A percentile compares a stretch with the other conserved stretches of the same genome.
These are phyloP conservation scores for Trichacis sp. DNA, from an alignment of 2,888 invertebrate genomes.

Conservation along the genomic window DNA sequence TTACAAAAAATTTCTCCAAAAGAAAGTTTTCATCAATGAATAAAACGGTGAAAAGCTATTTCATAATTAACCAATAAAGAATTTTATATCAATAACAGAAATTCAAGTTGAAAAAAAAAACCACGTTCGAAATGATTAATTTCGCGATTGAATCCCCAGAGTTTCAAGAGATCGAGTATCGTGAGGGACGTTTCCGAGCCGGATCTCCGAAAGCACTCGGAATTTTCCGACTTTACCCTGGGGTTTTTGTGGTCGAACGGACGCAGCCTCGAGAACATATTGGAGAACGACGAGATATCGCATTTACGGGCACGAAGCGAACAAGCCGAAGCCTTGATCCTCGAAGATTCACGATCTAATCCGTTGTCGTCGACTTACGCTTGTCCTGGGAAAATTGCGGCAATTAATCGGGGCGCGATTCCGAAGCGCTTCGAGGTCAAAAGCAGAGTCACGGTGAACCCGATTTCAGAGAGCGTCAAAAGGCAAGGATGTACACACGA, in stretches of 20 bases:
- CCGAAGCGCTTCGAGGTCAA: constrained; percentile 47
- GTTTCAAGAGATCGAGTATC: constrained; percentile 3
- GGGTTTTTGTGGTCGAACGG: constrained; percentile 51
- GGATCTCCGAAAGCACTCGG: constrained; percentile 52
- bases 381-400: neutral
- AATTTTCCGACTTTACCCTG: constrained; percentile 33
- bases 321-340: constrained; percentile 22
- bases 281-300: constrained; percentile 57
- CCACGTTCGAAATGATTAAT: no score
- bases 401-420: constrained; percentile 51
- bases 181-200: constrained; percentile 61
- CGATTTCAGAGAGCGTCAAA: constrained; percentile 49
- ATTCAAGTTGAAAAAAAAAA: no score
- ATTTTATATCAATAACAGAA: no score
- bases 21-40: no score
- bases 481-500: no score
- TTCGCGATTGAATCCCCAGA: no score
- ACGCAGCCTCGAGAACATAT: constrained; percentile 60
- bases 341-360: constrained; percentile 24
- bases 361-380: neutral
- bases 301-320: constrained; percentile 26
- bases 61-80: no score
- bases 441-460: constrained; percentile 55
- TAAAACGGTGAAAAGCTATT: no score
- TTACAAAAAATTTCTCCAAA: no score